phyloP scores from a whole-genome alignment of 2,888 invertebrate species.

The Cosmopolites sordidus region DNA sequence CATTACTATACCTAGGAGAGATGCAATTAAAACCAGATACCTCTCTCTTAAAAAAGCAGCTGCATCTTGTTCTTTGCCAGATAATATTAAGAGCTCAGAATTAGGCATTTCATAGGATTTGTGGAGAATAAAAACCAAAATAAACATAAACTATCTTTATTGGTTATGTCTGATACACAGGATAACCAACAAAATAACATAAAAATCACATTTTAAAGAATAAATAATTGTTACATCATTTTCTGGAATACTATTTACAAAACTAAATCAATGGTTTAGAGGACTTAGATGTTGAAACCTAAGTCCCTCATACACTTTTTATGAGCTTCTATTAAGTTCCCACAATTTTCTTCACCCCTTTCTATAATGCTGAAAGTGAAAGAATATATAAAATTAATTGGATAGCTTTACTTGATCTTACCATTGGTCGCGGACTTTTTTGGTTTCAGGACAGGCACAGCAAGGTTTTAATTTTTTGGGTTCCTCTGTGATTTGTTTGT shows the following conservation, averaged over 20 bases:
- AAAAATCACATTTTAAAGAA: conserved; percentile 3
- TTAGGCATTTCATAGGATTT: neutral
- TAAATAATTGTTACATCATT: conserved; percentile 7
- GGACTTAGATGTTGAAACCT: conserved; percentile 87
- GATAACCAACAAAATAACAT: conserved; percentile 4
- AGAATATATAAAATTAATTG: too few species aligned
- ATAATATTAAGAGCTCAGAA: too few species aligned
- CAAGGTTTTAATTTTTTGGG: conserved; percentile 84
- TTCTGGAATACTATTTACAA: conserved; percentile 12
- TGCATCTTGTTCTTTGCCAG: conserved; percentile 31
- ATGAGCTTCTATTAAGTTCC: conserved; percentile 88
- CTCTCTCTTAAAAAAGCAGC: conserved; percentile 40
- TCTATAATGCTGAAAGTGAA: conserved; percentile 83
- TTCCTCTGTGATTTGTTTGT: conserved; percentile 46
- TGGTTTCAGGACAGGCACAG: conserved; percentile 97
- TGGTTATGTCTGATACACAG: conserved; percentile 8
- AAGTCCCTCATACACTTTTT: conserved; percentile 93
- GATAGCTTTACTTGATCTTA: too few species aligned
- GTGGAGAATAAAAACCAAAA: neutral
- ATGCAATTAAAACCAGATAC: conserved; percentile 39
- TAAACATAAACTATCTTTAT: neutral
- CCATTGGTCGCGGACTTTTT: conserved; percentile 86
- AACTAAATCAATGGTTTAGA: neutral
- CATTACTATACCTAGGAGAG: conserved; percentile 34
- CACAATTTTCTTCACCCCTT: conserved; percentile 88